Evolutionary conservation across 2,888 invertebrate genomes (phyloP), one percentile per base, ranked within the genome.

Genomic region (Synanthedon myopaeformis): DNA sequence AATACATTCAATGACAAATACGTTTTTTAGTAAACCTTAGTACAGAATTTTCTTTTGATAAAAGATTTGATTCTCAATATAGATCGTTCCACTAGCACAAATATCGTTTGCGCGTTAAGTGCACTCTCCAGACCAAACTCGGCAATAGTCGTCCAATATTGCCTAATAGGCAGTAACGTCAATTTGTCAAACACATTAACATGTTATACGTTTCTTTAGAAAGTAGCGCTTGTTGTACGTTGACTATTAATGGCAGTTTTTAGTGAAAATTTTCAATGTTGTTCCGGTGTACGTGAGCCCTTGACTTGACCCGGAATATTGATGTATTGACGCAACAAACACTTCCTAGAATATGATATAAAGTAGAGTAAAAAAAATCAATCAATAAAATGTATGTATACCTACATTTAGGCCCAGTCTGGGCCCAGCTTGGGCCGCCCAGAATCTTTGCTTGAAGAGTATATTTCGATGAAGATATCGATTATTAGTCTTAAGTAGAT

Each of bases 211-310:
- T 82, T 75, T 76, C 79, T 67, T 70, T 49, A 62, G 86, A 86
- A 85, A 85, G 86, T 76, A 62, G 79, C 71, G 72, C 74, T 69
- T 69, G 79, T 59, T 74, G 76, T 71, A 69, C 61, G 59, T 51
- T 58, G 85, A 86, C 84, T 86, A 75, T 72, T 78, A 85, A 86
- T 85, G 77, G 77, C 60, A 64, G 70, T 73, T 80, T 80, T 80
- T 79, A 78, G 79, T 72, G 72, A 70, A 76, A 74, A 74, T 69
- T 64, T 65, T 63, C 66, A 59, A 62, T 61, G 58, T 56, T 65
- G 80, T 81, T 81, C 79, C 79, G 79, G 76, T 67, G 70, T 66
- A 66, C 68, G 68, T 69, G 69, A 51, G 13, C 45, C 45, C 45
- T 45, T 45, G 45, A 45, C 13, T 45, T 45, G 45, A 45, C 45